Evolutionary conservation across 2,888 invertebrate genomes (phyloP), one percentile per base, ranked within the genome.

Genomic region (Drosophila kambysellisi): DNA sequence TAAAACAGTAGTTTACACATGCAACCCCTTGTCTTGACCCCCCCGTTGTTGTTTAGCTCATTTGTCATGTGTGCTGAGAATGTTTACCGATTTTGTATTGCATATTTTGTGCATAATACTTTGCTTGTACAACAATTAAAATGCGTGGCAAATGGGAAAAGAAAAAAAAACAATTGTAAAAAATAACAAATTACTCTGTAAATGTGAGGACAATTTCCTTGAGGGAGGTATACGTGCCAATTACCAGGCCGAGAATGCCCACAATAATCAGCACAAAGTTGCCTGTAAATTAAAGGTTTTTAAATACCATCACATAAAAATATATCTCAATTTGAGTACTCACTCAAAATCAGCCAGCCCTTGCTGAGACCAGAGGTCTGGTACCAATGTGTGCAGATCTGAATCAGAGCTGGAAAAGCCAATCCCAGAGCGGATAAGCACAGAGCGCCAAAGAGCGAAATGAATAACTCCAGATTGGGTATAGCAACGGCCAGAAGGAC

Each of bases 381-480:
- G 86, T 96, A 95, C 97, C 97, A 98, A 92, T 96, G 96, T 0
- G 97, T 96, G 92, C 96, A 96, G 79, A 96, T 95, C 91, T 98
- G 97, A 81, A 99, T 97, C 74, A 98, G 94, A 0, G 98, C 98
- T 12, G 98, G 98, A 92, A 98, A 97, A 2, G 97, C 97, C 54
- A 99, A 94, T 0, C 98, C 98, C 66, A 98, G 94, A 0, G 97
- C 97, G 0, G 98, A 97, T 53, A 98, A 94, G 78, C 98, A 97
- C 3, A 98, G 94, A 0, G 98, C 98, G n/a, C 98, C 98, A 89
- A 97, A 96, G 51, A 97, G 94, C 0, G 97, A 96, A 76, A 96
- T 96, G 86, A 97, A 97, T 53, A 97, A 94, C 70, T 97, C 97
- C 91, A 98, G 93, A 87, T 97, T 96, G 0, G 98, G 98, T 69